Base-by-base conservation (phyloP, 2,888 invertebrate species). In the Venusia cambrica region DNA sequence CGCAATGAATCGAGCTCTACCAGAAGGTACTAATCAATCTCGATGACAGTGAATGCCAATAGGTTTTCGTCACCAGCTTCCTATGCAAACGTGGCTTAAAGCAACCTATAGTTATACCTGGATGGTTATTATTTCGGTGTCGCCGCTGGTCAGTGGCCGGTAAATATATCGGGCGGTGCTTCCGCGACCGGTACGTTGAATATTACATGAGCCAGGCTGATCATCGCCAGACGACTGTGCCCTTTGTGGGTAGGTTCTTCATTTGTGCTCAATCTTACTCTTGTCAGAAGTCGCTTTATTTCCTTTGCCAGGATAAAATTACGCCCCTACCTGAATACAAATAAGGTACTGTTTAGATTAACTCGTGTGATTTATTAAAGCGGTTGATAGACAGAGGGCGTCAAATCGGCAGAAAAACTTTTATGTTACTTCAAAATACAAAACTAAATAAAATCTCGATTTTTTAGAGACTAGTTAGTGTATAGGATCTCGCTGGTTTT, bases 151-250 rank as follows among this genome's bases (percentile, higher is more conserved):
- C 56, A 68, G 70, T 64, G 72, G 68, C 57, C 59, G 60, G 70
- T 62, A 72, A 73, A 76, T 74, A 73, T 72, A 73, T 71, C 62
- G 67, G 51, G 51, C 46, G 56, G 58, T 54, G 58, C 49, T 54
- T 44, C 50, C 57, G 56, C 54, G 55, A 60, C 66, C 64, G 55
- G 61, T 58, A 45, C 47, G 40, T 69, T 80, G 78, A 74, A 81
- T 79, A 75, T 71, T 77, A 61, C 79, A 80, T 76, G 73, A 78
- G 61, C 21, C 39, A 45, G 51, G 43, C 58, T 62, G 68, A 73
- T 71, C 70, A 67, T 62, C 54, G 57, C 45, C 51, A 45, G 51
- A 56, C 50, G 51, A 51, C 52, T 60, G 54, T 57, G 60, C 52
- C 59, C 59, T 60, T 64, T 60, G 58, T 65, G n/a, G n/a, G n/a